These are phyloP conservation scores for Flexamia atlantica DNA, from an alignment of 2,888 invertebrate genomes.

Conservation along the genomic window DNA sequence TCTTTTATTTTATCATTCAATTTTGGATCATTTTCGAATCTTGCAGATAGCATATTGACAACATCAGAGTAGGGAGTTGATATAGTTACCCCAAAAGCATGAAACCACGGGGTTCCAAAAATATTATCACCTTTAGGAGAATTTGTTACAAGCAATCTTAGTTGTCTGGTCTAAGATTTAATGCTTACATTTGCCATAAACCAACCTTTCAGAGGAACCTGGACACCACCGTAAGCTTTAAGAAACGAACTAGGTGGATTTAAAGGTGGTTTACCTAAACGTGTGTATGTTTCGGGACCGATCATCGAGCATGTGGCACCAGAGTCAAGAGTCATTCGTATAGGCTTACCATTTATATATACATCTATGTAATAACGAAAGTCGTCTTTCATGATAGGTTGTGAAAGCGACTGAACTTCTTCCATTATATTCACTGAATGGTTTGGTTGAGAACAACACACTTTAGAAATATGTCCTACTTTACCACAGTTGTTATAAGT, in stretches of 20 bases:
- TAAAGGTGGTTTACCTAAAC: conserved; percentile 12
- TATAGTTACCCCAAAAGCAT: conserved; percentile 22
- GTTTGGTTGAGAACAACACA: conserved; percentile 13
- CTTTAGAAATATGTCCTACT: conserved; percentile 22
- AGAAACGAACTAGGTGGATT: no score
- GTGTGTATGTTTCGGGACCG: not conserved
- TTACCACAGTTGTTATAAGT: conserved; percentile 7
- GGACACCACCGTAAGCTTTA: no score
- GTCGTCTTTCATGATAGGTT: not conserved
- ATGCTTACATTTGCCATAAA: conserved; percentile 5
- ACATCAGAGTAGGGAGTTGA: conserved; percentile 10
- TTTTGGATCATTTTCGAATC: not conserved
- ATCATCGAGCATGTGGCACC: conserved; percentile 39
- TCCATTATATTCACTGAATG: not conserved
- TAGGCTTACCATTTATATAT: not conserved
- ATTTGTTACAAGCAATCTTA: conserved; percentile 27
- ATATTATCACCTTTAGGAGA: conserved; percentile 9
- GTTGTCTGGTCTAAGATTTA: conserved; percentile 3
- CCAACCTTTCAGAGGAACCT: conserved; percentile 14
- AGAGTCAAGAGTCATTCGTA: not conserved
- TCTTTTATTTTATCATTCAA: not conserved
- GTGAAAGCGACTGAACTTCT: conserved; percentile 21
- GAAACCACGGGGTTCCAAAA: conserved; percentile 28
- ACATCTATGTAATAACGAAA: conserved; percentile 15
- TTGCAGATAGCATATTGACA: not conserved